A percentile compares a stretch with the other conserved stretches of the same genome.
These are phyloP conservation scores for Mystacides longicornis DNA, from an alignment of 2,888 invertebrate species.

Conservation along the genomic window DNA sequence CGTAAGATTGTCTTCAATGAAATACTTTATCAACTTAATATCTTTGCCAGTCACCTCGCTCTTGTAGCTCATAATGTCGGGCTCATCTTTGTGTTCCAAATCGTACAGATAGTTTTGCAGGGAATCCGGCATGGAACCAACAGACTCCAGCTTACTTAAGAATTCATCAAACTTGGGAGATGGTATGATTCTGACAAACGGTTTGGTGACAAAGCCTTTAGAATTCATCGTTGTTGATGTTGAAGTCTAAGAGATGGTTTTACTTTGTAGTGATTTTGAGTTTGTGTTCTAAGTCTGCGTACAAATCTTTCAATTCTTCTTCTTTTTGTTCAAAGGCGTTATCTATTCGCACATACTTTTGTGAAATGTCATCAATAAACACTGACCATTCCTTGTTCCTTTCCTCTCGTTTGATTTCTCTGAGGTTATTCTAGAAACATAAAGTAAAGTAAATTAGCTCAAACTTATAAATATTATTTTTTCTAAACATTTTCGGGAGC, in stretches of 20 bases:
- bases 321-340: slow-evolving; percentile 72
- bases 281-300: slow-evolving; percentile 67
- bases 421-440: slow-evolving; percentile 38
- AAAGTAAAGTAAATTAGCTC: slow-evolving; percentile 27
- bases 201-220: slow-evolving; percentile 55
- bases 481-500: too few species aligned
- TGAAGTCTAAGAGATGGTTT: slow-evolving; percentile 26
- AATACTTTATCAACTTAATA: background rate
- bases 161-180: slow-evolving; percentile 51
- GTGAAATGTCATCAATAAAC: slow-evolving; percentile 72
- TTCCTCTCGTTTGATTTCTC: slow-evolving; percentile 43
- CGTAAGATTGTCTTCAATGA: too few species aligned
- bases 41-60: background rate
- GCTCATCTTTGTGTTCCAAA: background rate
- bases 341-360: slow-evolving; percentile 68
- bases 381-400: slow-evolving; percentile 60
- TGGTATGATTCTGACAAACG: slow-evolving; percentile 57
- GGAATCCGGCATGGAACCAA: slow-evolving; percentile 27
- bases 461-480: too few species aligned
- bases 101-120: background rate
- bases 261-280: slow-evolving; percentile 50
- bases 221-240: slow-evolving; percentile 39
- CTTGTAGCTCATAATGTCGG: background rate
- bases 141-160: slow-evolving; percentile 42
- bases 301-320: slow-evolving; percentile 65